phyloP scores from a whole-genome alignment of 2,888 invertebrate species.

The Acanthosepion esculentum region DNA sequence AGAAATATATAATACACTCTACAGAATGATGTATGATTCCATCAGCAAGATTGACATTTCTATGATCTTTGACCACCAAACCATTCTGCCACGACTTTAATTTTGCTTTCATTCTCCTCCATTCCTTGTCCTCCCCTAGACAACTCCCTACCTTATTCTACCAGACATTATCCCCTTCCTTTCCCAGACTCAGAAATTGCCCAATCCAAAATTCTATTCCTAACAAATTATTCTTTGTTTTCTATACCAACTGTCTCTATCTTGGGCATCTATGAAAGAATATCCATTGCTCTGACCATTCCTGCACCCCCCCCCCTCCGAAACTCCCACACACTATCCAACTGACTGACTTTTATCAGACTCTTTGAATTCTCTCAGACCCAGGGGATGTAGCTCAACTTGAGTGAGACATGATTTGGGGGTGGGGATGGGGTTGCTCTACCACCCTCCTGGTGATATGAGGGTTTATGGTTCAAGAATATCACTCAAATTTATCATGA shows the following conservation, averaged over 20 bases:
- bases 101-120: not conserved
- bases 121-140: not conserved
- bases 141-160: too few relatives aligned
- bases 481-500: not conserved
- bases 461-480: not conserved
- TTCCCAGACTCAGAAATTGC: not conserved
- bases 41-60: conserved; percentile 33
- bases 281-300: not conserved
- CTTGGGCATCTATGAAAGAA: not conserved
- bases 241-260: not conserved
- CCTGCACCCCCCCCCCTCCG: not conserved
- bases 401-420: too few relatives aligned
- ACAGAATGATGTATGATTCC: not conserved
- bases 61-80: not conserved
- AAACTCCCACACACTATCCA: not conserved
- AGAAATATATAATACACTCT: not conserved
- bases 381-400: not conserved
- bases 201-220: not conserved
- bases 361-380: not conserved
- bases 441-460: not conserved
- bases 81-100: not conserved
- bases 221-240: conserved; percentile 8
- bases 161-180: not conserved
- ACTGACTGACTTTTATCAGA: not conserved
- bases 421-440: not conserved